Percentiles rank a stretch among this genome's conserved stretches.
phyloP scores from a whole-genome alignment of 2,797 vertebrate genomes.

The Gymnothorax javanicus region DNA sequence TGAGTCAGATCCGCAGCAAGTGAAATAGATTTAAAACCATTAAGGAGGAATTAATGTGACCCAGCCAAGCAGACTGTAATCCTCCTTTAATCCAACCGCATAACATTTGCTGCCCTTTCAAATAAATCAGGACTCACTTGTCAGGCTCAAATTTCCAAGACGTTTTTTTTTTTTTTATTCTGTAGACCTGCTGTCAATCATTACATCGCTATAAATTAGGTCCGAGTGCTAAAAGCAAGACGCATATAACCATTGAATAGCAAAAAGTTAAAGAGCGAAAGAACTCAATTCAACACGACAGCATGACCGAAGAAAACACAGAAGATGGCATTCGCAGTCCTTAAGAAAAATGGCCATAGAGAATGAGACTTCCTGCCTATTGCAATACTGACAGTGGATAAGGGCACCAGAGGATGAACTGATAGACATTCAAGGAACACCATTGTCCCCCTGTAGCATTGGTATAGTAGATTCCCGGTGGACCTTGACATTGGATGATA shows the following conservation, averaged over 20 bases:
- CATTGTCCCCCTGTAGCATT: not conserved
- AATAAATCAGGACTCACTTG: not conserved
- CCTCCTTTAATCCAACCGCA: not conserved
- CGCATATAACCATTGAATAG: constrained; percentile 39
- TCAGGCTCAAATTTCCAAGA: not conserved
- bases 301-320: not conserved
- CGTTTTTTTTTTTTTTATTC: not conserved
- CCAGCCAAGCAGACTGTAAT: not conserved
- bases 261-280: constrained; percentile 39
- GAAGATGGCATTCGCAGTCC: not conserved
- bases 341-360: not conserved
- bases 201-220: constrained; percentile 35
- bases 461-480: constrained; percentile 32
- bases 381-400: constrained; percentile 23
- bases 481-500: constrained; percentile 37
- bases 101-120: not conserved
- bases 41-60: not conserved
- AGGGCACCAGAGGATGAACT: not conserved
- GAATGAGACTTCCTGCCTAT: too few species aligned
- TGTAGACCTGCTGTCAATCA: not conserved
- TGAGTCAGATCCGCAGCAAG: not conserved
- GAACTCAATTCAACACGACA: constrained; percentile 20
- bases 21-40: not conserved
- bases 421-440: not conserved
- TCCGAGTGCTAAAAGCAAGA: constrained; percentile 36